A percentile compares a stretch with the other conserved stretches of the same genome.
phyloP scores from a whole-genome alignment of 2,888 invertebrate species.

The Pimpla rufipes region DNA sequence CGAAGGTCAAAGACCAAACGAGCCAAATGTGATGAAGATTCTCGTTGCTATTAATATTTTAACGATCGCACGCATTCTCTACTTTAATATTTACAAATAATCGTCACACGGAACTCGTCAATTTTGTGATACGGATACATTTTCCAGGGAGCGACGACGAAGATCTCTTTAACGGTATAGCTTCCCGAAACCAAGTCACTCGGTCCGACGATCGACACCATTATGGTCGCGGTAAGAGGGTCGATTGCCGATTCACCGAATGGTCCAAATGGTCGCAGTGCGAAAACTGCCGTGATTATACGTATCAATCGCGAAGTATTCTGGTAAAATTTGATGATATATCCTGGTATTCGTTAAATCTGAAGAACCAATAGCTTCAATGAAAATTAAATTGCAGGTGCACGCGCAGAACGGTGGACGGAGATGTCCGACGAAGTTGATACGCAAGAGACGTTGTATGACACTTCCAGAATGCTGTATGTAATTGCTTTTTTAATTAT shows the following conservation, averaged over 20 bases:
- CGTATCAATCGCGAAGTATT: constrained; percentile 83
- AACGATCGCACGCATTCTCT: neutral
- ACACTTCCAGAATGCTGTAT: constrained; percentile 81
- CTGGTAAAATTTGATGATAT: constrained; percentile 73
- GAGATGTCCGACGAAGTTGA: constrained; percentile 88
- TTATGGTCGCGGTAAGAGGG: constrained; percentile 73
- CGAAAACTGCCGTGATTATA: constrained; percentile 90
- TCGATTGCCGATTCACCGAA: constrained; percentile 90
- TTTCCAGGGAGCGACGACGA: constrained; percentile 65
- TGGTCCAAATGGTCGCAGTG: constrained; percentile 95
- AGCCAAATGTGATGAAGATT: constrained; percentile 80
- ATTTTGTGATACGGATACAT: constrained; percentile 32
- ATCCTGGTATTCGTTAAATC: neutral
- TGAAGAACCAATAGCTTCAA: constrained; percentile 13
- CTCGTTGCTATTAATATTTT: constrained; percentile 26
- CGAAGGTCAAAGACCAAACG: constrained; percentile 80
- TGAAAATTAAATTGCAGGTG: constrained; percentile 81
- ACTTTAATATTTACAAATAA: neutral
- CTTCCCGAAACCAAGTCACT: constrained; percentile 78
- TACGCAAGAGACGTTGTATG: constrained; percentile 80
- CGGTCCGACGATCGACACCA: constrained; percentile 56
- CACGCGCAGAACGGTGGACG: constrained; percentile 88
- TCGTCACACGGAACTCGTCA: constrained; percentile 41
- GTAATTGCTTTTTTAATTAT: constrained; percentile 67
- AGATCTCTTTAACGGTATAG: constrained; percentile 77